Evolutionary conservation across 2,113 vertebrate species (phyloP).

Genomic region (Toxotes chatareus): DNA sequence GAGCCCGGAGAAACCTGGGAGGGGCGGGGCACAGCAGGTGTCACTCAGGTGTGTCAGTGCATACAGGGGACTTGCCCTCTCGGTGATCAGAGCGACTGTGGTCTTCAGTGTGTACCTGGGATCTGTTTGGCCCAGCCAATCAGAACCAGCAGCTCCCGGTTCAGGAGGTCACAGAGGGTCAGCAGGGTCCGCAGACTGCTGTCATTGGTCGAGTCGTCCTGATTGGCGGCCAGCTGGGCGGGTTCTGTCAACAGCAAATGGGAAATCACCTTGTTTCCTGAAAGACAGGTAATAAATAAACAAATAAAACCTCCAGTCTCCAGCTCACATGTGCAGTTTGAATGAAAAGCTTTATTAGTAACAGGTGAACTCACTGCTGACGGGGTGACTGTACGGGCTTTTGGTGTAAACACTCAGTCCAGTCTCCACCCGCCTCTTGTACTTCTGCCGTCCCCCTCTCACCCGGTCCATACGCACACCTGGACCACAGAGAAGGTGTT

Average conservation of each 20-base stretch:
- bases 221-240: constrained; percentile 76
- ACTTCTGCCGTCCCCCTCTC: constrained; percentile 84
- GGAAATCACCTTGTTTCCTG: constrained; percentile 84
- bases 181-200: constrained; percentile 79
- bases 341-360: too few relatives aligned
- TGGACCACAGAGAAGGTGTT: constrained; percentile 46
- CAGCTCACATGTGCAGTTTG: neutral
- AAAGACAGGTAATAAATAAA: neutral
- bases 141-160: constrained; percentile 84
- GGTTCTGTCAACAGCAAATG: constrained; percentile 83
- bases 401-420: constrained; percentile 50
- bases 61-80: too few relatives aligned
- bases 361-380: constrained; percentile 31
- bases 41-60: neutral
- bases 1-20: constrained; percentile 78
- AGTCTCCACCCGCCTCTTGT: constrained; percentile 77
- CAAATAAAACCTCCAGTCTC: neutral
- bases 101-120: constrained; percentile 76
- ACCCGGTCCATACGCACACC: constrained; percentile 85
- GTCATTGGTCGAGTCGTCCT: constrained; percentile 78
- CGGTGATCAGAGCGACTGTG: too few relatives aligned
- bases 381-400: constrained; percentile 28
- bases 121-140: constrained; percentile 87
- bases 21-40: neutral
- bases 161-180: constrained; percentile 86